Percentiles rank a stretch among this genome's conserved stretches.
Conservation (phyloP, 2,888 invertebrate genomes). For the Pammene fasciana region DNA sequence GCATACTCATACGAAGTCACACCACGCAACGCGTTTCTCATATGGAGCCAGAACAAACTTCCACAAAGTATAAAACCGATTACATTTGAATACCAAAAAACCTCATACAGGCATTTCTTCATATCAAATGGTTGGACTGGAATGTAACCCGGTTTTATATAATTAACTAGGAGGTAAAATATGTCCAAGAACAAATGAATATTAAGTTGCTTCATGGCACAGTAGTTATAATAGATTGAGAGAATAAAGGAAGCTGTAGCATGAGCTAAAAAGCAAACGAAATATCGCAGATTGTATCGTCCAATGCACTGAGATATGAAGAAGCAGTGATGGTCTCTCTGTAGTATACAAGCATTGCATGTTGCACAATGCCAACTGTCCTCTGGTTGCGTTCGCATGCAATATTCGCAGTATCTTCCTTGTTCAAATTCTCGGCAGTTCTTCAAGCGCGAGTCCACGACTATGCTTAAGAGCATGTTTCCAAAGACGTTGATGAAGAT, state of each 20-base stretch:
- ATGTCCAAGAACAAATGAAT: slow-evolving; percentile 36
- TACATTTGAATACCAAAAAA: slow-evolving; percentile 59
- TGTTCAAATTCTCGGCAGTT: slow-evolving; percentile 27
- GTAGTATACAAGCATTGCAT: slow-evolving; percentile 91
- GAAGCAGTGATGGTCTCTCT: slow-evolving; percentile 92
- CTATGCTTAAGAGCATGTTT: slow-evolving; percentile 20
- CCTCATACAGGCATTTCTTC: slow-evolving; percentile 56
- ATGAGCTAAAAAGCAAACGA: slow-evolving; percentile 88
- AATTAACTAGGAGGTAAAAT: not conserved
- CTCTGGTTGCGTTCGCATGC: slow-evolving; percentile 87
- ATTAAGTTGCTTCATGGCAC: slow-evolving; percentile 78
- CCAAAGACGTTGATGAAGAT: slow-evolving; percentile 13
- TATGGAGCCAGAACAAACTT: slow-evolving; percentile 59
- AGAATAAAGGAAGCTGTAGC: slow-evolving; percentile 85
- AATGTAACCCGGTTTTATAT: not conserved
- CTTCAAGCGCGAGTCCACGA: not conserved
- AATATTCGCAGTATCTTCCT: slow-evolving; percentile 86
- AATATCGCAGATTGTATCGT: slow-evolving; percentile 91
- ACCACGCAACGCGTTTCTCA: slow-evolving; percentile 78
- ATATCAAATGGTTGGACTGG: slow-evolving; percentile 47
- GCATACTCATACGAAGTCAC: slow-evolving; percentile 71
- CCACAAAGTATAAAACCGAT: slow-evolving; percentile 55
- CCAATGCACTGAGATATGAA: slow-evolving; percentile 94
- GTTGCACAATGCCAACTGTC: slow-evolving; percentile 92
- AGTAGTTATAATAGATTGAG: slow-evolving; percentile 85